These are phyloP conservation scores for Chlorodrepanis virens DNA, from an alignment of 2,113 vertebrate genomes.

Conservation along the genomic window DNA sequence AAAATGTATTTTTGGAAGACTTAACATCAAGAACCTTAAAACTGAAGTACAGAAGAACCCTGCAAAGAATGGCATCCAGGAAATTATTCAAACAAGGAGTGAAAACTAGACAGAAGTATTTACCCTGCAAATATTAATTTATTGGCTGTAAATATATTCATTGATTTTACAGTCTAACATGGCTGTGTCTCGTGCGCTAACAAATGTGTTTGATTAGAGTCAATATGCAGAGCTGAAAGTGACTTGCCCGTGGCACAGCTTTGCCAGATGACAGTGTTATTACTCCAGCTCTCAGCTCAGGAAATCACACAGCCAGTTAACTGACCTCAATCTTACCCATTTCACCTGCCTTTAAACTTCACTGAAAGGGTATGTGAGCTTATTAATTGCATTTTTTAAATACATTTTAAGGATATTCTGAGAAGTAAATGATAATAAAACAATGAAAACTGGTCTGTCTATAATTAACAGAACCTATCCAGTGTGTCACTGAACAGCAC, in stretches of 20 bases:
- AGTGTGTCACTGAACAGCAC: neutral
- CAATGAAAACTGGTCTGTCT: neutral
- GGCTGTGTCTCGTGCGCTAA: neutral
- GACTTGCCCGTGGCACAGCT: neutral
- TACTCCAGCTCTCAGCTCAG: neutral
- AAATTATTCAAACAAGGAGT: neutral
- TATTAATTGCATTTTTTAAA: neutral
- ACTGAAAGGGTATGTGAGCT: neutral
- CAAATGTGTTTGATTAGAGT: neutral
- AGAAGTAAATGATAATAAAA: neutral
- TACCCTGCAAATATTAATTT: constrained; percentile 8
- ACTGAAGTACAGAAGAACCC: neutral
- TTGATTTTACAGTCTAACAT: neutral
- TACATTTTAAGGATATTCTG: neutral
- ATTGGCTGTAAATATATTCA: neutral
- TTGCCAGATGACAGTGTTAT: neutral
- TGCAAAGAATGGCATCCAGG: neutral
- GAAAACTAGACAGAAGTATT: neutral
- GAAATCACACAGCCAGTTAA: neutral
- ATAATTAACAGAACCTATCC: neutral
- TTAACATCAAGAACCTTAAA: neutral
- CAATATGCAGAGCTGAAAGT: neutral
- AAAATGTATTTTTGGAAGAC: neutral
- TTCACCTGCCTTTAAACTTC: neutral
- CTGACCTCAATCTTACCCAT: neutral